Evolutionary conservation across 30 jellyfish, hydroid and myxozoan genomes (phyloP), one percentile per base, ranked within the genome.

Genomic region (Turritopsis rubra): DNA sequence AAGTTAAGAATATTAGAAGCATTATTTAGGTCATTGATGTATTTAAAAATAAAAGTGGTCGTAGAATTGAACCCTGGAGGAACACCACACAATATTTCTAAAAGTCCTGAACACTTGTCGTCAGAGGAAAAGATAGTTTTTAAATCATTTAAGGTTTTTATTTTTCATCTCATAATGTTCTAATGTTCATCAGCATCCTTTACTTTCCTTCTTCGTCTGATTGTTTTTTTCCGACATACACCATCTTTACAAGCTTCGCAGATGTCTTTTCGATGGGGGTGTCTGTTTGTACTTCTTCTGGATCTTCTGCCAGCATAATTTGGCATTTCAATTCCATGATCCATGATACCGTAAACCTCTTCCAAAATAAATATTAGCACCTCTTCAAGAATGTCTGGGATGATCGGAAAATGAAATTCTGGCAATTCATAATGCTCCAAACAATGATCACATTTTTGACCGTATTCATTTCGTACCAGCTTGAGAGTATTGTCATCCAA

Each of bases 161-260:
- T n/a, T n/a, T n/a, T n/a, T n/a, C n/a, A n/a, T n/a, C n/a, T n/a
- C n/a, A n/a, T n/a, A n/a, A n/a, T n/a, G n/a, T n/a, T n/a, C n/a
- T n/a, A n/a, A n/a, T n/a, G n/a, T n/a, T n/a, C n/a, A n/a, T n/a
- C n/a, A n/a, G n/a, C n/a, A n/a, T n/a, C n/a, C n/a, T 41, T 41
- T 3, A 41, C 60, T 13, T 41, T 41, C 60, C 13, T 41, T 41
- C 60, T 5, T 41, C 60, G 60, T 13, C 13, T 41, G 5, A 5
- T 41, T 41, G 60, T 41, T 13, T 41, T 41, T 41, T 41, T 41
- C 60, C 60, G 9, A 41, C 60, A 41, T 41, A 41, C 60, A 41
- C 77, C 22, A 68, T 68, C 30, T 27, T 68, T 23, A 22, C 77
- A 68, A 68, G 21, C 77, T 19, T 68, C 77, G 30, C 77, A 68